Evolutionary conservation across 2,888 invertebrate species (phyloP).

Genomic region (Malacosoma neustria): DNA sequence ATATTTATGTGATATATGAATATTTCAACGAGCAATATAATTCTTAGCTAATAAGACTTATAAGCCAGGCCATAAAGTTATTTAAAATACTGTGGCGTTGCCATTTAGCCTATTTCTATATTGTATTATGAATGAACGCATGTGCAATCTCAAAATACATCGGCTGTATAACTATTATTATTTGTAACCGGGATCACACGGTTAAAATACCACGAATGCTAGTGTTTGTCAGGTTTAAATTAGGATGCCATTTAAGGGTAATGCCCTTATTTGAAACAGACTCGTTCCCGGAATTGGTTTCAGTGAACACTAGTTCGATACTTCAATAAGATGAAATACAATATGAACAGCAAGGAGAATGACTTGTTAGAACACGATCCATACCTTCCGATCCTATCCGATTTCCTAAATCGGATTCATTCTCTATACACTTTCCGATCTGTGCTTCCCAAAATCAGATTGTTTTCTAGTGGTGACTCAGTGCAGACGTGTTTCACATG

Average conservation of each 20-base stretch:
- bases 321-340: no score
- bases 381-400: no score
- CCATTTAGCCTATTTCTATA: slow-evolving; percentile 8
- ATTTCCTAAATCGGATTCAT: no score
- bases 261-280: slow-evolving; percentile 34
- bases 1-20: no score
- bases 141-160: slow-evolving; percentile 36
- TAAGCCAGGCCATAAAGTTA: background rate
- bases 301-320: no score
- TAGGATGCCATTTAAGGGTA: slow-evolving; percentile 27
- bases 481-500: no score
- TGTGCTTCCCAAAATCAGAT: no score
- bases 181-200: slow-evolving; percentile 8
- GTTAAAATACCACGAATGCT: slow-evolving; percentile 14
- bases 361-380: no score
- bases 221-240: slow-evolving; percentile 20
- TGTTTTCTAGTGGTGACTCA: no score
- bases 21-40: no score
- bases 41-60: background rate
- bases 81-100: background rate
- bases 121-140: slow-evolving; percentile 44
- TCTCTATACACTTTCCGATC: no score
- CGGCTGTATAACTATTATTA: slow-evolving; percentile 11
- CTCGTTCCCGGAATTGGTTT: slow-evolving; percentile 15
- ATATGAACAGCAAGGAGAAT: no score